Percentiles rank a stretch among this genome's conserved stretches.
phyloP scores from a whole-genome alignment of 2,113 vertebrate genomes.

The Scatophagus argus region DNA sequence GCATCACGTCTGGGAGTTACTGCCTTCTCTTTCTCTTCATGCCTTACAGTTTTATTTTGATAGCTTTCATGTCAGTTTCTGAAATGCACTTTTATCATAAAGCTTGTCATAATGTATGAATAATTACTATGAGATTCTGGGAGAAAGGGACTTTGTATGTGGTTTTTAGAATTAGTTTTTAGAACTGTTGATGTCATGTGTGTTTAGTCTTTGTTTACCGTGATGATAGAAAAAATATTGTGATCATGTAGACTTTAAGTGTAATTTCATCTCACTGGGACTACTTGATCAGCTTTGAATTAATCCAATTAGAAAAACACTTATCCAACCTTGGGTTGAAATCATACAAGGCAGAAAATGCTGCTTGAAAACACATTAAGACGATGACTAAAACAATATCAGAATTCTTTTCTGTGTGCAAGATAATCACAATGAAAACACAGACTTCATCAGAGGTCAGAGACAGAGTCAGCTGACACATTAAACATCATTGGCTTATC shows the following conservation, averaged over 20 bases:
- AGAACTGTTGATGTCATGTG: neutral
- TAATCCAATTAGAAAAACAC: constrained; percentile 38
- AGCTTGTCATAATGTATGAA: neutral
- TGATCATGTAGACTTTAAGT: neutral
- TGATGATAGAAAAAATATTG: neutral
- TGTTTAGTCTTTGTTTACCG: neutral
- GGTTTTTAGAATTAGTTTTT: neutral
- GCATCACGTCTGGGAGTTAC: constrained; percentile 29
- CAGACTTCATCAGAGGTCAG: constrained; percentile 47
- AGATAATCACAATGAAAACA: constrained; percentile 49
- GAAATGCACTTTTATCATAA: constrained; percentile 4
- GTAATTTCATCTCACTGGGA: neutral
- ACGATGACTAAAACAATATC: constrained; percentile 34
- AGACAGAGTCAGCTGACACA: constrained; percentile 34
- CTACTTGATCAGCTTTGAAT: constrained; percentile 9
- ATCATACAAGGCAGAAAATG: constrained; percentile 17
- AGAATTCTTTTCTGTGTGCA: constrained; percentile 18
- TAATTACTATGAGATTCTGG: neutral
- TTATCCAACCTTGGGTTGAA: constrained; percentile 33
- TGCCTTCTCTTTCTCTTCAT: constrained; percentile 32
- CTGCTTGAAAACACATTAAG: constrained; percentile 49
- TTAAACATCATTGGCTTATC: constrained; percentile 53
- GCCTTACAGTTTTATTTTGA: neutral
- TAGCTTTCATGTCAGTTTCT: constrained; percentile 14
- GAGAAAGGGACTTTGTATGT: neutral